Percentiles rank a stretch among this genome's conserved stretches.
These are phyloP conservation scores for Latrodectus elegans DNA, from an alignment of 2,888 invertebrate species.

Conservation along the genomic window DNA sequence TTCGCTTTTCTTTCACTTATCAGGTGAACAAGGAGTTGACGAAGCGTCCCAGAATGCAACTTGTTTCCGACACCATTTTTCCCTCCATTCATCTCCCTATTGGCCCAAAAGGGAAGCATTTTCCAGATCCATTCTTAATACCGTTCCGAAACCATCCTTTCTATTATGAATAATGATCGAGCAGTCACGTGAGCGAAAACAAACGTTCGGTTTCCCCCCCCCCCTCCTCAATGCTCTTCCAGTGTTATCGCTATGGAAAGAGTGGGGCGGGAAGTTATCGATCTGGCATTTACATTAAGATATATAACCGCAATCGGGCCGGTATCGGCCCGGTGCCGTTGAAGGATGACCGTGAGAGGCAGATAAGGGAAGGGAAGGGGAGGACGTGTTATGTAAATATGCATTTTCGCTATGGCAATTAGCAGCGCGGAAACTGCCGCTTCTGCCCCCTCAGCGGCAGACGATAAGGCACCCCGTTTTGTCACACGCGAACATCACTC, in stretches of 20 bases:
- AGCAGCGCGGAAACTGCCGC: conserved; percentile 33
- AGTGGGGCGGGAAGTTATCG: conserved; percentile 15
- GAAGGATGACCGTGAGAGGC: conserved; percentile 29
- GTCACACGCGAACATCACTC: conserved; percentile 7
- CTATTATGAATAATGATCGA: conserved; percentile 22
- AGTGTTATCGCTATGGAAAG: conserved; percentile 19
- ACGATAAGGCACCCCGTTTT: neutral
- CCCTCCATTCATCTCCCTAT: neutral
- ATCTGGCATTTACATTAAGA: conserved; percentile 47
- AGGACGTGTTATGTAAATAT: conserved; percentile 50
- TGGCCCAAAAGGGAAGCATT: neutral
- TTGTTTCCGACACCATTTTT: neutral
- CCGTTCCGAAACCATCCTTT: neutral
- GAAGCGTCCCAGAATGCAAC: neutral
- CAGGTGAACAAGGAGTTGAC: no score
- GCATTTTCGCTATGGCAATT: conserved; percentile 45
- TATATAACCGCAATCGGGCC: conserved; percentile 38
- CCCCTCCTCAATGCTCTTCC: conserved; percentile 11
- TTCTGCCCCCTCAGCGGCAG: neutral
- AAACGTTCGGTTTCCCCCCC: conserved; percentile 22
- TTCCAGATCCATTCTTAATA: neutral
- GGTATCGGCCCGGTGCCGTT: conserved; percentile 20
- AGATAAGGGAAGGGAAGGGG: conserved; percentile 36
- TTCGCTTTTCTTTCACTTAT: no score
- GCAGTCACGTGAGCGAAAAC: conserved; percentile 16